Evolutionary conservation across 2,888 invertebrate genomes (phyloP).

Genomic region (Drosophila tripunctata): DNA sequence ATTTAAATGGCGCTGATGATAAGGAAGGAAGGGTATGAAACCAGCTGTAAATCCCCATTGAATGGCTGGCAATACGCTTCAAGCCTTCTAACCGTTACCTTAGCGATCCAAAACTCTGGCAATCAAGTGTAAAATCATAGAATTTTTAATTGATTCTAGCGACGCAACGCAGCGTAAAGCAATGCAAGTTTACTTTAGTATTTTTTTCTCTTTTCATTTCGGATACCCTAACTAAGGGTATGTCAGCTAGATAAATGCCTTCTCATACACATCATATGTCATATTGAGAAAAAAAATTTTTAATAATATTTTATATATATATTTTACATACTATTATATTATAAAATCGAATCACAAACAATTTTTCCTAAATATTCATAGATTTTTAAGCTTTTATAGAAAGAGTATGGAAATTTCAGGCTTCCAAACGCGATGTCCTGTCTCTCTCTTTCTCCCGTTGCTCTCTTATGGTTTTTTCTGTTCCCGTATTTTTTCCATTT

Average conservation of each 20-base stretch:
- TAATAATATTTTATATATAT: too few species aligned
- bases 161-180: conserved; percentile 39
- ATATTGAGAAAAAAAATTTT: too few species aligned
- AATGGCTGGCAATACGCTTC: not conserved
- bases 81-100: conserved; percentile 48
- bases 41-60: conserved; percentile 36
- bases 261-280: too few species aligned
- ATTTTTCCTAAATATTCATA: too few species aligned
- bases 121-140: conserved; percentile 76
- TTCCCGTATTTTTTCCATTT: conserved; percentile 8
- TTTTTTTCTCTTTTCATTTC: conserved; percentile 2
- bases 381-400: not conserved
- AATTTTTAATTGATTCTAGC: conserved; percentile 74
- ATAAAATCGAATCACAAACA: too few species aligned
- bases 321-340: too few species aligned
- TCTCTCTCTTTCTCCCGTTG: not conserved
- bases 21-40: not conserved
- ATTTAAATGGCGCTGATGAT: conserved; percentile 29
- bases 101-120: conserved; percentile 64
- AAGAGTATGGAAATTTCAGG: conserved; percentile 10
- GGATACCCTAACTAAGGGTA: not conserved
- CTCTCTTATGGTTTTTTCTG: conserved; percentile 2
- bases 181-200: conserved; percentile 39
- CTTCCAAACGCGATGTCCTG: not conserved
- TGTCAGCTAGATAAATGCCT: not conserved